phyloP scores from a whole-genome alignment of 2,113 vertebrate species.

The Falco punctatus region DNA sequence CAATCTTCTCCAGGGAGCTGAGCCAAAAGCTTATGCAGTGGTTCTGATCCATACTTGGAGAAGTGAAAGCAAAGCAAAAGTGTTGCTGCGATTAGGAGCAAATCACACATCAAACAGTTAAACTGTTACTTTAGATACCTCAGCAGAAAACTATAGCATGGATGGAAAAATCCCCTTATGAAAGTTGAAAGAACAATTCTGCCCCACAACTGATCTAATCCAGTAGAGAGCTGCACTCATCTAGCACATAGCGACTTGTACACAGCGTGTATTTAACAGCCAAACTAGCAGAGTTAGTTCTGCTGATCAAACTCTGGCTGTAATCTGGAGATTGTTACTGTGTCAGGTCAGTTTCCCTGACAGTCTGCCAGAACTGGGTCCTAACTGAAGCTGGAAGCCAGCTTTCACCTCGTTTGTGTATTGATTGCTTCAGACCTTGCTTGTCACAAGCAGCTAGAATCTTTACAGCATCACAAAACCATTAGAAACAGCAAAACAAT shows the following conservation, averaged over 20 bases:
- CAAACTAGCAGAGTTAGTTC: not conserved
- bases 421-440: not conserved
- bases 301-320: not conserved
- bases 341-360: not conserved
- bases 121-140: not conserved
- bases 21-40: not conserved
- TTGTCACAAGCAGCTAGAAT: not conserved
- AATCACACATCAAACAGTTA: not conserved
- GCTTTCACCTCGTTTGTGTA: not conserved
- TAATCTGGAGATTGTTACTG: not conserved
- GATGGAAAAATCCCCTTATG: not conserved
- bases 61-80: not conserved
- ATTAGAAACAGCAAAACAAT: not conserved
- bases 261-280: not conserved
- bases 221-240: fast-evolving
- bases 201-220: not conserved
- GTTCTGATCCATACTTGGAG: not conserved
- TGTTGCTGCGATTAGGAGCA: fast-evolving
- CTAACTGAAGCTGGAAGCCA: not conserved
- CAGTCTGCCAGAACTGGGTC: not conserved
- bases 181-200: not conserved
- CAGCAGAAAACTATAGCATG: not conserved
- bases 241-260: not conserved
- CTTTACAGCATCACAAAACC: not conserved
- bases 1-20: not conserved